phyloP scores from a whole-genome alignment of 2,888 invertebrate genomes.

The Rhamphomyia laevipes region DNA sequence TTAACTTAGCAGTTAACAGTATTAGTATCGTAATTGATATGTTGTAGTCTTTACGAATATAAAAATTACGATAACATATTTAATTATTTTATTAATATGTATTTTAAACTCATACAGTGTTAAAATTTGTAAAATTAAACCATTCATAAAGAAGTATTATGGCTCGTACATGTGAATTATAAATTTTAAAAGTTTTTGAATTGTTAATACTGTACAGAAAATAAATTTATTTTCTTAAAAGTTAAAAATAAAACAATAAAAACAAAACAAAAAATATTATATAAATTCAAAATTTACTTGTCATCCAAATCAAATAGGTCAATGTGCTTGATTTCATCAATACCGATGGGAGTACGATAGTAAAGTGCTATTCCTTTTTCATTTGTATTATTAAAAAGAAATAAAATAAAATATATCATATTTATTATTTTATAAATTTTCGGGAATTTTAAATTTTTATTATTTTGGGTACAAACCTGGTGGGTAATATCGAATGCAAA shows the following conservation, averaged over 20 bases:
- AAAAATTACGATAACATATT: too few species aligned
- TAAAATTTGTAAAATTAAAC: too few species aligned
- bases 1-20: too few species aligned
- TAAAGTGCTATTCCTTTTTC: constrained; percentile 49
- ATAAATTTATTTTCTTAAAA: neutral
- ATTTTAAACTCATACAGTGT: too few species aligned
- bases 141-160: too few species aligned
- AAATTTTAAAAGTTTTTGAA: neutral
- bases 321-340: constrained; percentile 47
- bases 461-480: constrained; percentile 41
- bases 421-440: neutral
- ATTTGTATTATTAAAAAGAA: too few species aligned
- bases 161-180: too few species aligned
- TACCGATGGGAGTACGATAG: constrained; percentile 45
- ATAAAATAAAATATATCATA: constrained; percentile 5
- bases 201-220: neutral
- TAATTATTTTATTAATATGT: too few species aligned
- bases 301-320: constrained; percentile 51
- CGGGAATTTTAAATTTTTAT: neutral
- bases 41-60: too few species aligned
- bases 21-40: too few species aligned
- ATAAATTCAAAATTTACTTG: constrained; percentile 41
- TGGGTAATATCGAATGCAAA: constrained; percentile 59
- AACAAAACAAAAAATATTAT: constrained; percentile 1
- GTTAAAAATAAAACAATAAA: constrained; percentile 6